Conservation (phyloP, 2,113 vertebrate species). For the Connochaetes taurinus region DNA sequence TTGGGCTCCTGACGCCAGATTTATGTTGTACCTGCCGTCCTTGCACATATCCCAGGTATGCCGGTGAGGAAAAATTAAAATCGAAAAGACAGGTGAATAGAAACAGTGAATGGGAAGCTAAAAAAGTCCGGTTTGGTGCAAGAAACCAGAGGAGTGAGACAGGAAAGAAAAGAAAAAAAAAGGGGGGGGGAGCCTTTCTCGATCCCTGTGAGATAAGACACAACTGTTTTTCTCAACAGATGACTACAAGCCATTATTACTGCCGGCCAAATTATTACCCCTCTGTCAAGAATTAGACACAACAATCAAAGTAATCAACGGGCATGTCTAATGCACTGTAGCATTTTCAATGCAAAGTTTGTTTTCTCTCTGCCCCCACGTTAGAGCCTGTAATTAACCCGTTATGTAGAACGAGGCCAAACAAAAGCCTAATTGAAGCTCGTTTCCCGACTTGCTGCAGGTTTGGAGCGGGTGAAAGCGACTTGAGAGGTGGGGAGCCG, state of each 20-base stretch:
- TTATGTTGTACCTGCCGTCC: neutral
- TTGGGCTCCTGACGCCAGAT: too few species aligned
- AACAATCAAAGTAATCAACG: slow-evolving; percentile 71
- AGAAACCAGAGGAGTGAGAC: neutral
- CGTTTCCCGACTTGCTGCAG: neutral
- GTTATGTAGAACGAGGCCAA: slow-evolving; percentile 64
- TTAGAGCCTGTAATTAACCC: slow-evolving; percentile 70
- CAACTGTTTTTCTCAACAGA: slow-evolving; percentile 57
- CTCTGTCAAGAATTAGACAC: slow-evolving; percentile 72
- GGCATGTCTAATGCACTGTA: slow-evolving; percentile 63
- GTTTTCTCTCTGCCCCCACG: slow-evolving; percentile 63
- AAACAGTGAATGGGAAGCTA: neutral
- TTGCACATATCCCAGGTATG: neutral
- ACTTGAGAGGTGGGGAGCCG: neutral
- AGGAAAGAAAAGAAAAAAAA: neutral
- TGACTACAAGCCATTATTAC: slow-evolving; percentile 65
- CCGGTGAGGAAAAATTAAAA: neutral
- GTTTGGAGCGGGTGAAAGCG: slow-evolving; percentile 2
- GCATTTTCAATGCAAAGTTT: slow-evolving; percentile 73
- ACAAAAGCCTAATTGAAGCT: slow-evolving; percentile 72
- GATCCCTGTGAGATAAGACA: slow-evolving; percentile 37
- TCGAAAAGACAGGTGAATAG: neutral
- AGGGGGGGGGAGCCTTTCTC: fast-evolving
- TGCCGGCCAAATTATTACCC: slow-evolving; percentile 65
- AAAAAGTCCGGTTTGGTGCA: neutral